A percentile compares a stretch with the other conserved stretches of the same genome.
phyloP scores from a whole-genome alignment of 2,113 vertebrate species.

The Fregetta grallaria region DNA sequence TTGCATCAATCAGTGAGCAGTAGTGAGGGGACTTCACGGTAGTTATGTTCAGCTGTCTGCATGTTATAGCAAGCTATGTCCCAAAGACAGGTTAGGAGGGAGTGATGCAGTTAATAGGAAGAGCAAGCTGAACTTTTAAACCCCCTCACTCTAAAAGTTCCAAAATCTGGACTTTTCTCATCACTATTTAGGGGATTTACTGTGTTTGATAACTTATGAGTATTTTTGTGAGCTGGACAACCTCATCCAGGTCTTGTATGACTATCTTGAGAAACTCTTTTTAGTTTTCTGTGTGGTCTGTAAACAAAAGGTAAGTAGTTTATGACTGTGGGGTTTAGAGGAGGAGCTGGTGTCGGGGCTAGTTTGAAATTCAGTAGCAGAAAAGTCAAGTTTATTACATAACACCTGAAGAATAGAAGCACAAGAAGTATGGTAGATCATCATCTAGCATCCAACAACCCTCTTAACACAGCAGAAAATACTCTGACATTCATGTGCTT shows the following conservation, averaged over 20 bases:
- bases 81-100: not conserved
- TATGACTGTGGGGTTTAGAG: not conserved
- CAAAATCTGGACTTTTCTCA: not conserved
- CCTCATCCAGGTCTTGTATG: not conserved
- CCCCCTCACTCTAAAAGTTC: not conserved
- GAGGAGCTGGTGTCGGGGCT: not conserved
- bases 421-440: conserved; percentile 8
- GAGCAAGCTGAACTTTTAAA: not conserved
- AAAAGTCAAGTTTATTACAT: not conserved
- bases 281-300: conserved; percentile 28
- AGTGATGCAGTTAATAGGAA: not conserved
- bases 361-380: not conserved
- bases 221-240: not conserved
- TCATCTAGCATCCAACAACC: conserved; percentile 59
- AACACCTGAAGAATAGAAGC: not conserved
- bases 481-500: conserved; percentile 24
- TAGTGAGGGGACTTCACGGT: not conserved
- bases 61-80: not conserved
- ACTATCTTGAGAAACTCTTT: not conserved
- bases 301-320: not conserved
- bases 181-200: not conserved
- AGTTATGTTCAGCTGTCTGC: not conserved
- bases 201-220: not conserved
- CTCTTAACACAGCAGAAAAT: conserved; percentile 50
- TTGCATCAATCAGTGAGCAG: not conserved